Evolutionary conservation across 2,113 vertebrate genomes (phyloP).

Genomic region (Hemiscyllium ocellatum): DNA sequence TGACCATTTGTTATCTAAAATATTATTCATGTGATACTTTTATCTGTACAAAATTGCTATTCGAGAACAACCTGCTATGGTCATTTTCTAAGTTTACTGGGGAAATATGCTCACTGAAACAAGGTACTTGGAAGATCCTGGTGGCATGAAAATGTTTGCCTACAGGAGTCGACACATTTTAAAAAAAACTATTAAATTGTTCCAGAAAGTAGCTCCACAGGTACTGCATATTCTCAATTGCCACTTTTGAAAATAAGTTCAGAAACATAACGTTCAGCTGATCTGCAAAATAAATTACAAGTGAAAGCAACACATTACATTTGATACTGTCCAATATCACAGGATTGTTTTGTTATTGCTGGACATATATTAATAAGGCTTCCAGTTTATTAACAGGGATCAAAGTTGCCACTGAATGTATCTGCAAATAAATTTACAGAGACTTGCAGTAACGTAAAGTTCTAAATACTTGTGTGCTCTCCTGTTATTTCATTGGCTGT

Average conservation of each 20-base stretch:
- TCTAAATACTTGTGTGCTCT: neutral
- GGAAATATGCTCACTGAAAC: neutral
- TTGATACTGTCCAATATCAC: neutral
- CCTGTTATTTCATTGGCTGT: neutral
- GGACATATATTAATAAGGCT: neutral
- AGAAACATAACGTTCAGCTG: neutral
- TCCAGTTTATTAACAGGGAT: neutral
- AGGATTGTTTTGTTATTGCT: neutral
- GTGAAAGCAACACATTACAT: neutral
- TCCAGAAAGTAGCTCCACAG: neutral
- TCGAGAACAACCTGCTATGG: neutral
- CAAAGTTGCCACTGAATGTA: neutral
- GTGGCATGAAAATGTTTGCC: neutral
- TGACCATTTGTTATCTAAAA: neutral
- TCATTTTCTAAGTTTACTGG: neutral
- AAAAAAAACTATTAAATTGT: neutral
- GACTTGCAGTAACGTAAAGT: neutral
- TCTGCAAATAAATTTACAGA: neutral
- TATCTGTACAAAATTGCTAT: neutral
- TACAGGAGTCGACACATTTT: neutral
- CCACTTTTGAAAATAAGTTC: neutral
- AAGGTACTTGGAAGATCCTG: neutral
- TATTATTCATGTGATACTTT: neutral
- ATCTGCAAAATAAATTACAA: neutral
- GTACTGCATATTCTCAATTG: neutral